These are phyloP conservation scores for Malthinus flaveolus DNA, from an alignment of 2,888 invertebrate genomes.

Conservation along the genomic window DNA sequence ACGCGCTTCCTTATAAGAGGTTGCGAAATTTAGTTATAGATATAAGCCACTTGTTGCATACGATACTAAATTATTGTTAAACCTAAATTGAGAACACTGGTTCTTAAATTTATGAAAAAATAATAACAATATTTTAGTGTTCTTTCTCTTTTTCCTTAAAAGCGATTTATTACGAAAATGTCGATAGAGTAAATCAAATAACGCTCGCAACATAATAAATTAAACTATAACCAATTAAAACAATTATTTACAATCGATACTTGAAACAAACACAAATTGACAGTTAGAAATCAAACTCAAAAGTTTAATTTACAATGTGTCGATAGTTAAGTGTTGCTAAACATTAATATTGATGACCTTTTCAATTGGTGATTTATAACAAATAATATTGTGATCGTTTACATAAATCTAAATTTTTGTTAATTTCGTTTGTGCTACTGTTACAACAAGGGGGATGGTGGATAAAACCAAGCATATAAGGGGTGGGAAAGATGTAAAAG, in stretches of 20 bases:
- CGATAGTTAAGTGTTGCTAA: constrained; percentile 11
- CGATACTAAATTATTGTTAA: constrained; percentile 15
- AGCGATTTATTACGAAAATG: background rate
- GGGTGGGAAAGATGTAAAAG: constrained; percentile 35
- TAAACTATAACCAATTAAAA: too few relatives aligned
- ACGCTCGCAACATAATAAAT: too few relatives aligned
- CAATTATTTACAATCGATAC: too few relatives aligned
- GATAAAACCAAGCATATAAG: constrained; percentile 7
- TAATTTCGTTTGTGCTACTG: constrained; percentile 21
- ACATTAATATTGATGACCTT: constrained; percentile 8
- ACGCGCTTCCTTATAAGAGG: constrained; percentile 6
- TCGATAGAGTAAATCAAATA: too few relatives aligned
- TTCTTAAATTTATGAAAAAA: constrained; percentile 6
- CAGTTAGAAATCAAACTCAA: constrained; percentile 2
- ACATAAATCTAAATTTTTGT: constrained; percentile 13
- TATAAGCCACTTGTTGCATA: constrained; percentile 16
- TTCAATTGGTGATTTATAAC: constrained; percentile 10
- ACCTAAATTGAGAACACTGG: constrained; percentile 6
- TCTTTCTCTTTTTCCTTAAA: background rate
- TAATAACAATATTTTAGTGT: constrained; percentile 2
- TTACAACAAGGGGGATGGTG: too few relatives aligned
- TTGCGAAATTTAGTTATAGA: constrained; percentile 11
- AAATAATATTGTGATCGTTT: constrained; percentile 5
- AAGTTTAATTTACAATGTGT: constrained; percentile 12
- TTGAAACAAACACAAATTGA: background rate